These are phyloP conservation scores for Cossypha niveicapilla DNA, from an alignment of 2,797 vertebrate genomes.

Conservation along the genomic window DNA sequence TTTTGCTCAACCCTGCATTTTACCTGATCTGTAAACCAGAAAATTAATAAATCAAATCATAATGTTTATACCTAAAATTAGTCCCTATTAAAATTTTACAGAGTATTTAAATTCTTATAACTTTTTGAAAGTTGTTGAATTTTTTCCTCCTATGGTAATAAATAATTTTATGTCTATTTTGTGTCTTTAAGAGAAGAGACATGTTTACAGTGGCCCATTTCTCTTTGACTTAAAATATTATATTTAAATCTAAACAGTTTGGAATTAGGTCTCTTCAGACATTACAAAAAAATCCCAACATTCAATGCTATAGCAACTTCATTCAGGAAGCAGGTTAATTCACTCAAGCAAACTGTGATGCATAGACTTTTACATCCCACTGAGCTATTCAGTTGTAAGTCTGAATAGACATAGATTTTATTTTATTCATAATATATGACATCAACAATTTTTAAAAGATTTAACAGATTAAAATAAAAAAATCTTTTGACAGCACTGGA, in stretches of 20 bases:
- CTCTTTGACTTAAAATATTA: slow-evolving; percentile 41
- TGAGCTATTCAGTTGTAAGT: slow-evolving; percentile 27
- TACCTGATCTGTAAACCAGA: slow-evolving; percentile 18
- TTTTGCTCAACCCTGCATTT: background rate
- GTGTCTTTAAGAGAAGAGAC: slow-evolving; percentile 12
- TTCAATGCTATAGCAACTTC: background rate
- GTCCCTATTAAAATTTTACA: slow-evolving; percentile 26
- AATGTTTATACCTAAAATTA: slow-evolving; percentile 51
- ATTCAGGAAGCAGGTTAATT: slow-evolving; percentile 31
- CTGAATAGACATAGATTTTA: slow-evolving; percentile 26
- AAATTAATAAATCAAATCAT: slow-evolving; percentile 31
- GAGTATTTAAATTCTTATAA: slow-evolving; percentile 25
- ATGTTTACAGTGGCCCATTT: slow-evolving; percentile 9
- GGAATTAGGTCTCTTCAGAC: slow-evolving; percentile 36
- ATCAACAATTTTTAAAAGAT: background rate
- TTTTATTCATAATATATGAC: slow-evolving; percentile 45
- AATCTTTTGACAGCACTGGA: background rate
- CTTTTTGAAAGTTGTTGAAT: slow-evolving; percentile 9
- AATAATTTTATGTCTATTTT: slow-evolving; percentile 12
- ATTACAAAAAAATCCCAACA: background rate
- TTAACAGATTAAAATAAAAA: slow-evolving; percentile 6
- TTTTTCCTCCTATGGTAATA: background rate
- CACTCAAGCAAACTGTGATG: slow-evolving; percentile 23
- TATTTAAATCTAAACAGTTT: slow-evolving; percentile 60
- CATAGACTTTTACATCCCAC: slow-evolving; percentile 20